phyloP scores from a whole-genome alignment of 2,888 invertebrate species.

The Ecliptopera silaceata region DNA sequence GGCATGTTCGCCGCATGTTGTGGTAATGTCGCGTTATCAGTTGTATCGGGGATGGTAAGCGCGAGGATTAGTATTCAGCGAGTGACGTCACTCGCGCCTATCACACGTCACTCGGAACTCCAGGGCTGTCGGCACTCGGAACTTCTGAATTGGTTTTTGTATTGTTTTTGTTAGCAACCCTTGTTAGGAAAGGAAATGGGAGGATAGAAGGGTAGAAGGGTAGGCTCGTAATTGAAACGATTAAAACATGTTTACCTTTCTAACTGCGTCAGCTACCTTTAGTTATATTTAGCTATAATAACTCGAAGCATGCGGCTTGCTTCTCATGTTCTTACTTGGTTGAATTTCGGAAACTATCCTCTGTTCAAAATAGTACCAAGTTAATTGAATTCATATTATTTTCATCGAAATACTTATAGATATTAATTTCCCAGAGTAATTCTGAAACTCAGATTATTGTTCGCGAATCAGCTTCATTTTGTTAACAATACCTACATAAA shows the following conservation, averaged over 20 bases:
- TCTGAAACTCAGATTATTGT: too few species aligned
- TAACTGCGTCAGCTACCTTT: too few species aligned
- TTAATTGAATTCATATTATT: too few species aligned
- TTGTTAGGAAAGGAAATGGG: slow-evolving; percentile 8
- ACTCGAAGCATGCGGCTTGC: too few species aligned
- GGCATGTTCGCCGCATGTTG: slow-evolving; percentile 1
- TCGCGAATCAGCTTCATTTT: neutral
- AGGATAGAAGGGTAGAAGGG: neutral
- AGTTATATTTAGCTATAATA: too few species aligned
- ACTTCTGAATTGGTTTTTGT: slow-evolving; percentile 13
- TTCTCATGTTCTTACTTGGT: too few species aligned
- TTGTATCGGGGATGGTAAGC: slow-evolving; percentile 1
- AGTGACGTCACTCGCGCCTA: slow-evolving; percentile 16
- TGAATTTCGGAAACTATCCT: too few species aligned
- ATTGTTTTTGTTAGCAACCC: slow-evolving; percentile 13
- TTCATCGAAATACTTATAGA: too few species aligned
- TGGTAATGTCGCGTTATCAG: slow-evolving; percentile 13
- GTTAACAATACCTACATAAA: neutral
- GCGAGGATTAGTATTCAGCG: slow-evolving; percentile 14
- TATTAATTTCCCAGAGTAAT: too few species aligned
- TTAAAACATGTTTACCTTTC: neutral
- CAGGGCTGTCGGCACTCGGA: slow-evolving; percentile 14
- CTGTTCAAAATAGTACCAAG: too few species aligned
- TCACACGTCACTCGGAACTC: slow-evolving; percentile 1
- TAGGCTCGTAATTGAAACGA: neutral